phyloP scores from a whole-genome alignment of 2,888 invertebrate genomes.

The Salpingus planirostris region DNA sequence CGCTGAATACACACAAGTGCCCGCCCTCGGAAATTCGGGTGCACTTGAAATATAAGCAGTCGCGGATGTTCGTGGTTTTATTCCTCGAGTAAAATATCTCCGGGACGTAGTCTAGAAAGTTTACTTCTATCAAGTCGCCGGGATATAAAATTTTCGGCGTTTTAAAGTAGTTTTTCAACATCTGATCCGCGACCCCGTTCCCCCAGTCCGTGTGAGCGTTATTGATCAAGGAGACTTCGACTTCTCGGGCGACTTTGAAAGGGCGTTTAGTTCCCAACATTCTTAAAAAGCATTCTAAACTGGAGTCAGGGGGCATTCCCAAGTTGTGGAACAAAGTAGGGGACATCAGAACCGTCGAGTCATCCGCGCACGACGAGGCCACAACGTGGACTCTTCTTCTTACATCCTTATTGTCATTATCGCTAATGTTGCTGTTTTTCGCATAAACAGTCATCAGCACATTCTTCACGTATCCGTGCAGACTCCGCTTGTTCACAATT shows the following conservation, averaged over 20 bases:
- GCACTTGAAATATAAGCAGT: constrained; percentile 42
- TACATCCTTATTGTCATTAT: too few species aligned
- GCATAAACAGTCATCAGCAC: too few species aligned
- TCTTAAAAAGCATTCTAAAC: too few species aligned
- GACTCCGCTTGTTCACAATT: too few species aligned
- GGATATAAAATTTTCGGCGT: constrained; percentile 55
- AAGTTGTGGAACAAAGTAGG: too few species aligned
- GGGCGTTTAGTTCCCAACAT: constrained; percentile 6
- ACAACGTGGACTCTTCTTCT: too few species aligned
- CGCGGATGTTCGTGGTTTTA: constrained; percentile 25
- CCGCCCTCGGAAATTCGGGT: constrained; percentile 26
- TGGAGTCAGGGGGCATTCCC: too few species aligned
- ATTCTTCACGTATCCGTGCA: too few species aligned
- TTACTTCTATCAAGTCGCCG: constrained; percentile 57
- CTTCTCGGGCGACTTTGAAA: constrained; percentile 30
- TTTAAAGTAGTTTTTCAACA: constrained; percentile 60
- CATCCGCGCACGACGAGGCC: too few species aligned
- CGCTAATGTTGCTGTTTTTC: too few species aligned
- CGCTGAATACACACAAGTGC: constrained; percentile 48
- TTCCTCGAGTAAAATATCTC: constrained; percentile 34
- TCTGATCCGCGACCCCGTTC: constrained; percentile 44
- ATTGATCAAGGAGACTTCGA: constrained; percentile 32
- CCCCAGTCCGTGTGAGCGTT: constrained; percentile 41
- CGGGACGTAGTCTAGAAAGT: constrained; percentile 44
- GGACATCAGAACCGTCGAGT: too few species aligned